These are phyloP conservation scores for Rhinoderma darwinii DNA, from an alignment of 2,113 vertebrate species.

Conservation along the genomic window DNA sequence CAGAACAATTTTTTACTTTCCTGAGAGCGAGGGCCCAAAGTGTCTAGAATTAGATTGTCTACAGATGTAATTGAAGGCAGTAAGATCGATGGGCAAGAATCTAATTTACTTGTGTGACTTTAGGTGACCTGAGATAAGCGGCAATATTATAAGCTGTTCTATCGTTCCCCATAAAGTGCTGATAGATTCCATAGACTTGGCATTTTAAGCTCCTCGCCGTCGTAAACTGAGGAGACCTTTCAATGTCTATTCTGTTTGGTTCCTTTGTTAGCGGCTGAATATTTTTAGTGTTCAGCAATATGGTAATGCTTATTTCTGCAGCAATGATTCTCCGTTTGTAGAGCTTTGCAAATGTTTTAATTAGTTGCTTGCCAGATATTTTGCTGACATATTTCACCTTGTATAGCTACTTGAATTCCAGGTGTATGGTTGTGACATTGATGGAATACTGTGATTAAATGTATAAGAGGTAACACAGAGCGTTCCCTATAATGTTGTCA, in stretches of 20 bases:
- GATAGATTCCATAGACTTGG: not conserved
- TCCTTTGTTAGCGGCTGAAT: not conserved
- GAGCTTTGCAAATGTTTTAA: constrained; percentile 45
- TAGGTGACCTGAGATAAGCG: not conserved
- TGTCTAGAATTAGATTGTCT: too few relatives aligned
- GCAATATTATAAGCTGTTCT: not conserved
- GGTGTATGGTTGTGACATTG: constrained; percentile 42
- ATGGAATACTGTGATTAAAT: constrained; percentile 13
- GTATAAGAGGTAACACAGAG: not conserved
- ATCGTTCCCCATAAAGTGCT: too few relatives aligned
- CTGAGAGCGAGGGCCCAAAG: too few relatives aligned
- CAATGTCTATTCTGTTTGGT: not conserved
- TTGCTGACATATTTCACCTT: constrained; percentile 52
- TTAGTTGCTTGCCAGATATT: constrained; percentile 41
- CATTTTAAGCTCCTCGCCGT: not conserved
- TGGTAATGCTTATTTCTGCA: constrained; percentile 46
- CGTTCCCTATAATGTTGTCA: not conserved
- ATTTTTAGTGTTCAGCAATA: constrained; percentile 41
- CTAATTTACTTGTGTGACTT: not conserved
- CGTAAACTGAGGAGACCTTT: not conserved
- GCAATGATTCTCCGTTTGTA: constrained; percentile 27
- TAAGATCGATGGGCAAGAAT: too few relatives aligned
- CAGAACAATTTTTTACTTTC: too few relatives aligned
- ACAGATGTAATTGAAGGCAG: too few relatives aligned
- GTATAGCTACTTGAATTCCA: constrained; percentile 16